Base-by-base conservation (phyloP, 2,797 vertebrate species). In the Tolypeutes matacus region DNA sequence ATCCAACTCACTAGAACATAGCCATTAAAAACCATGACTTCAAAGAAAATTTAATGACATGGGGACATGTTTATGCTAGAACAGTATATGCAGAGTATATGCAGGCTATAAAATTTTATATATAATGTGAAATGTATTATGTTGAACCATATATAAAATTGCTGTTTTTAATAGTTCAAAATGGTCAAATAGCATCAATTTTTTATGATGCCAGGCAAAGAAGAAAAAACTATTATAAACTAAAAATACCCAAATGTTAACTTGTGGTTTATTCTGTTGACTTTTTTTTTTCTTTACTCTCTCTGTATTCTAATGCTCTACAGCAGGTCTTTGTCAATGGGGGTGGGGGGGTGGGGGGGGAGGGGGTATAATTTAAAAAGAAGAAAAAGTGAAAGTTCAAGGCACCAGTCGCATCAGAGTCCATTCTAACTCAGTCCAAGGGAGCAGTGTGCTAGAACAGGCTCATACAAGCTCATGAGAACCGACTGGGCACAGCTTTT, bases 31-130 rank as follows among this genome's bases (percentile, higher is more conserved):
- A 80, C 42, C n/a, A 65, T 25, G 53, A 25, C 87, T 95, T 93
- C 91, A 88, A 86, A 95, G 82, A 72, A 93, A 96, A 84, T 89
- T 70, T 92, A 95, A 95, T 60, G n/a, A 87, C 36, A 85, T 86
- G 7, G 70, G 73, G 53, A 95, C 94, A 90, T 93, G 94, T 88
- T 96, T 92, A 86, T 51, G 36, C 73, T 64, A 84, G 82, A 82
- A 72, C 72, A 70, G 21, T 65, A 83, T 80, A 58, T 80, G 78
- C 82, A 95, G 73, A 95, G 60, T 20, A n/a, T n/a, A n/a, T n/a
- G n/a, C n/a, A 93, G 83, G 56, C 69, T 75, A 86, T 96, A 97
- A 96, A 94, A 90, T 39, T 95, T 94, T 86, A 95, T 81, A 82
- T 64, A 86, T 27, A 89, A 58, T 69, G 14, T 85, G 92, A 93